Evolutionary conservation across 2,113 vertebrate genomes (phyloP).

Genomic region (Callaeas wilsoni): DNA sequence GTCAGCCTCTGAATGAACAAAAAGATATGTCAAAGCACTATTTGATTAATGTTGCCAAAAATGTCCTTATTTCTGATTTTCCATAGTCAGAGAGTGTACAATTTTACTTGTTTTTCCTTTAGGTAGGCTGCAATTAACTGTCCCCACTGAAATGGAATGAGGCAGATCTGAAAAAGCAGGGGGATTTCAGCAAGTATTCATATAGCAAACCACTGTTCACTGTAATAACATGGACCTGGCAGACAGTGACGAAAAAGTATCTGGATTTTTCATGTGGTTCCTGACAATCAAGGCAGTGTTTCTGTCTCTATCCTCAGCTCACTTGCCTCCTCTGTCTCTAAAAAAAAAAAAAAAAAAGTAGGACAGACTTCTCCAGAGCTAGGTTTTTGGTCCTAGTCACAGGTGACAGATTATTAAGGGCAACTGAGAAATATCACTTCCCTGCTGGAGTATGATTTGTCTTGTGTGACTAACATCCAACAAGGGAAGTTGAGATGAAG

Average conservation of each 20-base stretch:
- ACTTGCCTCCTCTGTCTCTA: not conserved
- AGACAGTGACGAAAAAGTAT: not conserved
- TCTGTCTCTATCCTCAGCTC: not conserved
- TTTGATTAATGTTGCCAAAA: not conserved
- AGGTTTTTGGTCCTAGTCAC: not conserved
- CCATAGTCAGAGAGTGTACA: not conserved
- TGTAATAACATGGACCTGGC: fast-evolving
- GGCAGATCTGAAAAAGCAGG: not conserved
- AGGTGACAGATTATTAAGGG: not conserved
- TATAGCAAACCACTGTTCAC: not conserved
- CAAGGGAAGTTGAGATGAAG: not conserved
- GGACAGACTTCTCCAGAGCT: not conserved
- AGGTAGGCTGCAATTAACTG: not conserved
- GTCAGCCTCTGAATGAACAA: not conserved
- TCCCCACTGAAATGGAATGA: not conserved
- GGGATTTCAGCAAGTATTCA: not conserved
- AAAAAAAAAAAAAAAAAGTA: not conserved
- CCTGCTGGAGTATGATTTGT: not conserved
- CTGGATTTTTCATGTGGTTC: not conserved
- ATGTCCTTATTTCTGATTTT: not conserved
- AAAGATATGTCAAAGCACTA: not conserved
- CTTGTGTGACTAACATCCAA: not conserved
- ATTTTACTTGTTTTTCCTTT: not conserved
- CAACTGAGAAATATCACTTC: not conserved
- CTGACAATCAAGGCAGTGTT: not conserved